These are phyloP conservation scores for Artibeus jamaicensis DNA, from an alignment of 2,797 vertebrate genomes.

Conservation along the genomic window DNA sequence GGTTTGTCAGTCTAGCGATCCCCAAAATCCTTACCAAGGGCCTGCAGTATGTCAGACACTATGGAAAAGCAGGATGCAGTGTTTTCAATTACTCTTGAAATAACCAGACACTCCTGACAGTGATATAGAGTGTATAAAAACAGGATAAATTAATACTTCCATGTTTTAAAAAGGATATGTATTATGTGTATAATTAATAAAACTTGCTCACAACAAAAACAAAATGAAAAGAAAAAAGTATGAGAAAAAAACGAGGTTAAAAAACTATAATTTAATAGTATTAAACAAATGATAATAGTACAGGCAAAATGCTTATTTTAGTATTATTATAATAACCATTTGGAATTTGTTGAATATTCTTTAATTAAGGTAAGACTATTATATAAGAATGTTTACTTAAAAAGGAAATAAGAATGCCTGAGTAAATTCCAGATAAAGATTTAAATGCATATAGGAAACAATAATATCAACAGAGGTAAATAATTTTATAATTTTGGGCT, in stretches of 20 bases:
- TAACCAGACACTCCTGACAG: neutral
- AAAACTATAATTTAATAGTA: neutral
- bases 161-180: neutral
- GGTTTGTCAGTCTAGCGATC: neutral
- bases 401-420: neutral
- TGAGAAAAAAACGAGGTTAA: neutral
- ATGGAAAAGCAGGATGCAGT: neutral
- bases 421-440: neutral
- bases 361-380: neutral
- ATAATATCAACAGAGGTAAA: neutral
- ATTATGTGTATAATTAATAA: neutral
- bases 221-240: neutral
- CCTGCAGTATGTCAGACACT: neutral
- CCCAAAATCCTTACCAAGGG: neutral
- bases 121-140: neutral
- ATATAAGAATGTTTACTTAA: conserved; percentile 13
- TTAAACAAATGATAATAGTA: conserved; percentile 13
- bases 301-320: conserved; percentile 14
- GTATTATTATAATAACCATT: neutral
- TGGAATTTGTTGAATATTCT: conserved; percentile 1
- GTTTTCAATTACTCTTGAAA: conserved; percentile 25
- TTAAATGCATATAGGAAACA: neutral
- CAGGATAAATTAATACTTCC: neutral
- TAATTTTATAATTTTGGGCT: conserved; percentile 14
- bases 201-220: neutral